These are phyloP conservation scores for Dexiosoma caninum DNA, from an alignment of 2,888 invertebrate species.

Conservation along the genomic window DNA sequence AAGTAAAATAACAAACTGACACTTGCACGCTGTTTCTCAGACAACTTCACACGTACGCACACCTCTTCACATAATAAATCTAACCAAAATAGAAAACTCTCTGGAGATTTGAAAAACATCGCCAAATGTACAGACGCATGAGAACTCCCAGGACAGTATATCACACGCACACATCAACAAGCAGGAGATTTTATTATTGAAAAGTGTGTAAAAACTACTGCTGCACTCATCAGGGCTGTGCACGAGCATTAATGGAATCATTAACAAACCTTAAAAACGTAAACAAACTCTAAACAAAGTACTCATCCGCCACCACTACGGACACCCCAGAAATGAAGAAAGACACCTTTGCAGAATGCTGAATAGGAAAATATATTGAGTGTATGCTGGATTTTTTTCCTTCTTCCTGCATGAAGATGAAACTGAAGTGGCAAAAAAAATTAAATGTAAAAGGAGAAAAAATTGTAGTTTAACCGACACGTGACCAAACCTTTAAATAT, in stretches of 20 bases:
- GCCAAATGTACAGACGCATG: slow-evolving; percentile 23
- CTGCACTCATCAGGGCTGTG: slow-evolving; percentile 38
- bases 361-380: slow-evolving; percentile 15
- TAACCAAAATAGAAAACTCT: slow-evolving; percentile 47
- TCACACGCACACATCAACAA: background rate
- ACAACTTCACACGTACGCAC: slow-evolving; percentile 23
- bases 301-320: background rate
- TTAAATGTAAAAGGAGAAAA: slow-evolving; percentile 24
- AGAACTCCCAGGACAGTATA: slow-evolving; percentile 38
- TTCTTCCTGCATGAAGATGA: slow-evolving; percentile 8
- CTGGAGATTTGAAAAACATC: slow-evolving; percentile 51
- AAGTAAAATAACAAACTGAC: slow-evolving; percentile 38
- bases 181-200: background rate
- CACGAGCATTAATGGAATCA: slow-evolving; percentile 67
- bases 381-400: slow-evolving; percentile 18
- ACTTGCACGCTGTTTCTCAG: slow-evolving; percentile 23
- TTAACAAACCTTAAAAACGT: slow-evolving; percentile 66
- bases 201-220: background rate
- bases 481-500: slow-evolving; percentile 51
- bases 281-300: slow-evolving; percentile 63
- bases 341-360: slow-evolving; percentile 51
- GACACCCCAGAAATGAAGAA: slow-evolving; percentile 29
- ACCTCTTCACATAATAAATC: slow-evolving; percentile 52
- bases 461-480: slow-evolving; percentile 54
- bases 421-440: slow-evolving; percentile 53